These are phyloP conservation scores for Stenotaenia linearis DNA, from an alignment of 2,888 invertebrate genomes.

Conservation along the genomic window DNA sequence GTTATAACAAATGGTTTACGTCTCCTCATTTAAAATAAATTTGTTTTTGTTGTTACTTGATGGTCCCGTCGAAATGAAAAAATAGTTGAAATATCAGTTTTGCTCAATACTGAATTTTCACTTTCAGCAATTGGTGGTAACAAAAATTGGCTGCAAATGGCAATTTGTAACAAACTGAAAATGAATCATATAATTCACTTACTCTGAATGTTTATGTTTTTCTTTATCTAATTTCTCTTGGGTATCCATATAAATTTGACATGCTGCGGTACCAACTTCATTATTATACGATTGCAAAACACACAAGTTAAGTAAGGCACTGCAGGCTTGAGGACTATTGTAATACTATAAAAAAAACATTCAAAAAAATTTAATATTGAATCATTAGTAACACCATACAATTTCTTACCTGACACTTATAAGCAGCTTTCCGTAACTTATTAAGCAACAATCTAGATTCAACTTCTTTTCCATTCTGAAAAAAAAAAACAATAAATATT, in stretches of 20 bases:
- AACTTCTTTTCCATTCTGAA: slow-evolving; percentile 40
- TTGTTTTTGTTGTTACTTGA: too few species aligned
- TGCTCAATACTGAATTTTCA: not conserved
- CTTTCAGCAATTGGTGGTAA: not conserved
- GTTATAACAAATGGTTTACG: not conserved
- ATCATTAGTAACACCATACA: not conserved
- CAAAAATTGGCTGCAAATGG: not conserved
- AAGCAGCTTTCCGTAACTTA: slow-evolving; percentile 47
- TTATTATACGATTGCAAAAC: not conserved
- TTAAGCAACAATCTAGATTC: slow-evolving; percentile 49
- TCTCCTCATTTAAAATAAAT: too few species aligned
- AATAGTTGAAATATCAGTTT: not conserved
- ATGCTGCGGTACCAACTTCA: not conserved
- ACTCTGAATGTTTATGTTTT: not conserved
- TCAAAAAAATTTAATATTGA: not conserved
- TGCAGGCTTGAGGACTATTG: not conserved
- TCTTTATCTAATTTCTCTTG: not conserved
- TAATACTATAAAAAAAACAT: not conserved
- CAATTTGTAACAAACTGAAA: not conserved
- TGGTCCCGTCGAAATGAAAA: not conserved
- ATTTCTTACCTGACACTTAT: slow-evolving; percentile 49
- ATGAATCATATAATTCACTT: not conserved
- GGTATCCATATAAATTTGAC: not conserved
- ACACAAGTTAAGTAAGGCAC: not conserved
- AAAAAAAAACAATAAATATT: not conserved